phyloP scores from a whole-genome alignment of 2,113 vertebrate genomes.

The Urocitellus parryii region DNA sequence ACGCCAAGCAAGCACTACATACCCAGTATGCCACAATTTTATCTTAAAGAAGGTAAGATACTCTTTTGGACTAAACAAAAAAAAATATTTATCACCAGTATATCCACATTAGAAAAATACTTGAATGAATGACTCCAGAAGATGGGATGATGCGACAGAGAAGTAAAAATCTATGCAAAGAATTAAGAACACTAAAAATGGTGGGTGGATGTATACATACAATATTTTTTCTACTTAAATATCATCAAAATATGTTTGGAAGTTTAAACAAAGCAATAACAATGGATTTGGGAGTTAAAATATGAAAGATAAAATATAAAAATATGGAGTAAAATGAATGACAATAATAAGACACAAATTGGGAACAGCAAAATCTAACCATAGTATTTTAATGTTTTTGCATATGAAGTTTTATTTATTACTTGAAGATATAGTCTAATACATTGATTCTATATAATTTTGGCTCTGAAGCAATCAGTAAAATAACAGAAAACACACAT shows the following conservation, averaged over 20 bases:
- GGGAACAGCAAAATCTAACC: neutral
- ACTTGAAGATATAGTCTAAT: neutral
- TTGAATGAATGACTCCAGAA: neutral
- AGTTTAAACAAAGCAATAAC: neutral
- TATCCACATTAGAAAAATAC: too few relatives aligned
- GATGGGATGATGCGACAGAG: neutral
- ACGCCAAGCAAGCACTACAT: too few relatives aligned
- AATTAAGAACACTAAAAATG: neutral
- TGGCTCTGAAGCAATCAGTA: neutral
- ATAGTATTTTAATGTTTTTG: slow-evolving; percentile 7
- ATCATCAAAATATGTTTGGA: neutral
- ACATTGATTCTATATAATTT: neutral
- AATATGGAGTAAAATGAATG: neutral
- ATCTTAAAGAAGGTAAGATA: neutral
- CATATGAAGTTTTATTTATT: neutral
- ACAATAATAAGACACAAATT: neutral
- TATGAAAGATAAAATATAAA: neutral
- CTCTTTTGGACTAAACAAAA: neutral
- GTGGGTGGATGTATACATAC: neutral
- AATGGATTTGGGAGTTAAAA: neutral
- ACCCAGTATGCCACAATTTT: neutral
- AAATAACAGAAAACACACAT: neutral
- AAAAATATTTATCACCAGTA: too few relatives aligned
- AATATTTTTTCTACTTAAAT: neutral
- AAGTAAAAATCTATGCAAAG: neutral